Evolutionary conservation across 2,888 invertebrate species (phyloP), one percentile per base, ranked within the genome.

Genomic region (Campoplex nolae): DNA sequence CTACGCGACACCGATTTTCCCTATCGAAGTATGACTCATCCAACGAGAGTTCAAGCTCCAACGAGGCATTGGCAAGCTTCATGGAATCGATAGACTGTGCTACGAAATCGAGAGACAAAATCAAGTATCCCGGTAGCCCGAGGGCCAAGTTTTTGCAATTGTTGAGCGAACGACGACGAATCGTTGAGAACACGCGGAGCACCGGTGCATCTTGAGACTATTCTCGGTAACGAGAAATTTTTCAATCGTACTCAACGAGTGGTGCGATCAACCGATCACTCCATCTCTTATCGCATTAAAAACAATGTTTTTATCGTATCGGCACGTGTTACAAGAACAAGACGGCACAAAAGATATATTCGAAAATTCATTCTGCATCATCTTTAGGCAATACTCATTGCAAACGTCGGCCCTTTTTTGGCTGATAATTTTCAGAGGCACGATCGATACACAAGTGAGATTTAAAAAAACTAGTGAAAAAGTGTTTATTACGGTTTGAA

Each of bases 81-180:
- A 83, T 88, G 65, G 89, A 89, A 80, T 90, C 90, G 62, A 87
- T 88, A 65, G 89, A 90, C 18, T 86, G 87, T 9, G 83, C 84
- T 9, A 71, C 86, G 11, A 88, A 85, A 71, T 81, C 86, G 3
- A 89, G 90, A 77, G 89, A 91, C 56, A 92, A 91, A 88, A 83
- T 91, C 74, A 92, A 88, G 84, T 91, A 91, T 86, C 90, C 91
- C 6, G 90, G 91, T 9, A 93, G 92, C 86, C 93, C 93, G 38
- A 91, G 93, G 81, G 91, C 91, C 8, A 92, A 89, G 79, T 92
- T 93, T 83, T 88, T 93, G 56, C 92, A 93, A 79, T 89, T 93
- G 68, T 84, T 93, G 23, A 90, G 90, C 70, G 92, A 93, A 81
- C 89, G 92, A 79, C 90, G 93, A 42, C 89, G 90, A 79, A 93